Percentiles rank a stretch among this genome's conserved stretches.
Evolutionary conservation across 2,113 vertebrate genomes (phyloP).

Genomic region (Scytalopus superciliaris): DNA sequence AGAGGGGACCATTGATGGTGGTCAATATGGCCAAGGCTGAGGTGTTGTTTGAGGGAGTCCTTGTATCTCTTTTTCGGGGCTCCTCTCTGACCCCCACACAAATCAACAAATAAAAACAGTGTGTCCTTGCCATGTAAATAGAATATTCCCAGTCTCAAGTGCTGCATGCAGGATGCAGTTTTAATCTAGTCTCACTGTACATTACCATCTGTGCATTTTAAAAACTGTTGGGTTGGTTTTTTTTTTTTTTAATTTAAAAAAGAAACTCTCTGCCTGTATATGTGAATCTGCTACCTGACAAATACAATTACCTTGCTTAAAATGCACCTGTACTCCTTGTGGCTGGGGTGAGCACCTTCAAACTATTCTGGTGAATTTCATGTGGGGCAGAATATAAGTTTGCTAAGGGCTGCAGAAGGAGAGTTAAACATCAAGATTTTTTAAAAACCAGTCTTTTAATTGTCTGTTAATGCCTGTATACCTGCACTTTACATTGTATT

Average conservation of each 20-base stretch:
- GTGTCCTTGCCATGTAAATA: rapidly evolving
- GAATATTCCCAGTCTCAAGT: background rate
- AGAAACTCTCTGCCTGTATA: background rate
- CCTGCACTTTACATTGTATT: rapidly evolving
- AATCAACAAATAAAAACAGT: rapidly evolving
- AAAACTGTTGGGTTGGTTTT: background rate
- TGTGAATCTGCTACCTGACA: background rate
- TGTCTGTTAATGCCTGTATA: background rate
- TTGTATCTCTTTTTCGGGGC: no score
- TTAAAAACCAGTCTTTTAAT: background rate
- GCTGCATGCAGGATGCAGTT: background rate
- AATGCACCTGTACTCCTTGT: background rate
- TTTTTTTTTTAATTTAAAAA: background rate
- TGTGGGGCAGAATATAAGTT: background rate
- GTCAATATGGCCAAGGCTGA: no score
- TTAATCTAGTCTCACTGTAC: background rate
- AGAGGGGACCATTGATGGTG: no score
- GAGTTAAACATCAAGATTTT: background rate
- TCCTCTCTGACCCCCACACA: rapidly evolving
- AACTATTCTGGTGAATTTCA: background rate
- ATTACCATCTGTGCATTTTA: rapidly evolving
- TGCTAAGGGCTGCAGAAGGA: background rate
- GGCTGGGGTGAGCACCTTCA: background rate
- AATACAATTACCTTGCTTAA: background rate
- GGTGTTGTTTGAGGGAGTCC: no score